phyloP scores from a whole-genome alignment of 2,888 invertebrate species.

The Phania funesta region DNA sequence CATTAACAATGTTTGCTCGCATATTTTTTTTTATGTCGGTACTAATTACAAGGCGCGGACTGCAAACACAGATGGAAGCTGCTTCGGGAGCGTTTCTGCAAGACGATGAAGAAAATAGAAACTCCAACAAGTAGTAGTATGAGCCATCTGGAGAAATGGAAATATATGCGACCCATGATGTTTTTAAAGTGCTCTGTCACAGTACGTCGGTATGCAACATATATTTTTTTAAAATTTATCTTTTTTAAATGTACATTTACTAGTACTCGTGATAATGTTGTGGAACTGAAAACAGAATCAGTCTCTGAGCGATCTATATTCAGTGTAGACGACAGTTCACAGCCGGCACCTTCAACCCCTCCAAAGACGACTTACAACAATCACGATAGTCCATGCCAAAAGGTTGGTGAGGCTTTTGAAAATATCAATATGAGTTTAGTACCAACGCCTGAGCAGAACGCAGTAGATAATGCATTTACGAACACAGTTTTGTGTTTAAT shows the following conservation, averaged over 20 bases:
- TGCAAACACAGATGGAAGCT: constrained; percentile 11
- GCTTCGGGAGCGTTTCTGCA: background rate
- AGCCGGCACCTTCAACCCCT: background rate
- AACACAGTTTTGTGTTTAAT: background rate
- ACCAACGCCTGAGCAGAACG: background rate
- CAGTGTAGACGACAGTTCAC: background rate
- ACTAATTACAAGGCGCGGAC: background rate
- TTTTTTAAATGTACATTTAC: background rate
- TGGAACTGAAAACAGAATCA: background rate
- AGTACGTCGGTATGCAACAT: background rate
- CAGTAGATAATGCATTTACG: background rate
- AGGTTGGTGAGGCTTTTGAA: background rate
- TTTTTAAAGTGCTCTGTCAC: constrained; percentile 25
- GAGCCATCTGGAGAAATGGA: background rate
- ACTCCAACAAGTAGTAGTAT: background rate
- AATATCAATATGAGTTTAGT: background rate
- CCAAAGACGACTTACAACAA: background rate
- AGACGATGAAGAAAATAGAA: background rate
- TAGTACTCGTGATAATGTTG: constrained; percentile 6
- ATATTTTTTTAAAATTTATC: background rate
- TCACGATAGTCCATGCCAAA: background rate
- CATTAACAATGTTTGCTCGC: background rate
- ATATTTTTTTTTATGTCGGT: background rate
- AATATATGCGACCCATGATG: background rate
- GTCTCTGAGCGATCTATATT: background rate